phyloP scores from a whole-genome alignment of 2,113 vertebrate species.

The Dasyprocta punctata region DNA sequence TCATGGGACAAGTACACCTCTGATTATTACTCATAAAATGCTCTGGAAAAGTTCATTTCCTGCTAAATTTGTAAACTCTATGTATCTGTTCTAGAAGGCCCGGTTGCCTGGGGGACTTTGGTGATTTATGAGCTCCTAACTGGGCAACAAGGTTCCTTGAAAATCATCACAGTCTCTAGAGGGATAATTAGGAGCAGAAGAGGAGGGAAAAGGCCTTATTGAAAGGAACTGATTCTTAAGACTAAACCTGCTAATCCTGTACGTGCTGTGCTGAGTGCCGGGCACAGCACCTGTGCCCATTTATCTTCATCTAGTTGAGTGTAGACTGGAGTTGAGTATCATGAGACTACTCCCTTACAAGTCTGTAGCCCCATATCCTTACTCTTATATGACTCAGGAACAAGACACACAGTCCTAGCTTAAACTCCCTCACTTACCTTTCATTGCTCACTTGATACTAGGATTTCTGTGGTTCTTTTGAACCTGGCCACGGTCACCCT shows the following conservation, averaged over 20 bases:
- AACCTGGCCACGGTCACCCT: too few relatives aligned
- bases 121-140: constrained; percentile 70
- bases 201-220: not conserved
- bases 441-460: not conserved
- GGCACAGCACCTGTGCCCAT: not conserved
- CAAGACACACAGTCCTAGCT: not conserved
- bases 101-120: constrained; percentile 34
- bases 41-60: not conserved
- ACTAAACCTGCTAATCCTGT: not conserved
- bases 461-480: too few relatives aligned
- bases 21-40: not conserved
- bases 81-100: constrained; percentile 26
- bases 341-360: not conserved
- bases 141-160: constrained; percentile 55
- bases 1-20: not conserved
- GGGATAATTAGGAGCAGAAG: constrained; percentile 61
- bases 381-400: not conserved
- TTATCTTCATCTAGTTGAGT: not conserved
- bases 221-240: constrained; percentile 27
- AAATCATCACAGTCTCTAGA: constrained; percentile 54
- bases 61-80: not conserved
- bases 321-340: rapidly evolving
- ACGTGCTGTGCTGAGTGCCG: rapidly evolving
- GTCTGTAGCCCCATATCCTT: not conserved
- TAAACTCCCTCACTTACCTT: not conserved